These are phyloP conservation scores for Elymnias hypermnestra DNA, from an alignment of 1,140 invertebrate species.

Conservation along the genomic window DNA sequence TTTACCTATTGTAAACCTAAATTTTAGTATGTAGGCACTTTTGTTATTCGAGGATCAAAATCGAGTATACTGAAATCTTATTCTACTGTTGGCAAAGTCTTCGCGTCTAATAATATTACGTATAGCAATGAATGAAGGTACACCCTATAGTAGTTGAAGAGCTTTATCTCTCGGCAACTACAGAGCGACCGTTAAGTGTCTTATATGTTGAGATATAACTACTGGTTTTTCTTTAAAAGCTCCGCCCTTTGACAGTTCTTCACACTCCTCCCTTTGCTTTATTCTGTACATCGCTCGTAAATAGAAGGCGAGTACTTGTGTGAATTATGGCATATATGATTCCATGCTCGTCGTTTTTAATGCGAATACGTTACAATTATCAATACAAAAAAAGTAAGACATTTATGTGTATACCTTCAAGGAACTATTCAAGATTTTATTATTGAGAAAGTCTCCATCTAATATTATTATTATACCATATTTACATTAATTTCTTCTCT, in stretches of 20 bases:
- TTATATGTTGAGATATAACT: constrained; percentile 27
- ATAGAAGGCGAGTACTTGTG: constrained; percentile 38
- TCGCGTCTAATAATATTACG: no score
- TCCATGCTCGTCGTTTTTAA: constrained; percentile 31
- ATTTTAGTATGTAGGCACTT: no score
- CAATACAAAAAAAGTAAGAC: not conserved
- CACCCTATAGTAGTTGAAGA: not conserved
- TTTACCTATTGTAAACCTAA: no score
- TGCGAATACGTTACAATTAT: no score
- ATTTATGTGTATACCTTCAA: no score
- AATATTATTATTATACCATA: no score
- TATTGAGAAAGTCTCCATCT: not conserved
- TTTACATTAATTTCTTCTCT: no score
- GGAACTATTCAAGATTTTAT: no score
- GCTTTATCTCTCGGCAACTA: constrained; percentile 44
- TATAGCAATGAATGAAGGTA: not conserved
- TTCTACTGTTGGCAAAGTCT: no score
- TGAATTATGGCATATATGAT: constrained; percentile 45
- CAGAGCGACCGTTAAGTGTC: constrained; percentile 47
- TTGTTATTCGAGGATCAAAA: no score
- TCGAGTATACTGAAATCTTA: no score
- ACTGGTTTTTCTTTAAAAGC: constrained; percentile 59
- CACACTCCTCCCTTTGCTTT: constrained; percentile 64
- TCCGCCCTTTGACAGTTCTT: constrained; percentile 57
- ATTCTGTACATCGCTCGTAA: constrained; percentile 48